Evolutionary conservation across 2,797 vertebrate genomes (phyloP).

Genomic region (Clarias laeviceps): DNA sequence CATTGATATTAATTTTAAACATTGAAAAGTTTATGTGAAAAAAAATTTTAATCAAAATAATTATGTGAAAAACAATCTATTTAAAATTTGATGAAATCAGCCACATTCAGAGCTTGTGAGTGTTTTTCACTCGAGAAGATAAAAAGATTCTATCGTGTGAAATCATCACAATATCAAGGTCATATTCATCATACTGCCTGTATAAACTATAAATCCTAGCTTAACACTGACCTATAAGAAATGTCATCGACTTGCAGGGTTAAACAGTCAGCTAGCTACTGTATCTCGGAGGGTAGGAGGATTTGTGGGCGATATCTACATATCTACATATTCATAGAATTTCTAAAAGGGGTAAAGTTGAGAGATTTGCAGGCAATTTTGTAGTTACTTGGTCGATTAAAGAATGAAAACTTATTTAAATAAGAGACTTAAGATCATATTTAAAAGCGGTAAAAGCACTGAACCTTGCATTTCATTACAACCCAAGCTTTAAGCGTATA

Average conservation of each 20-base stretch:
- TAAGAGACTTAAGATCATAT: not conserved
- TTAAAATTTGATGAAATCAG: not conserved
- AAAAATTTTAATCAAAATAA: not conserved
- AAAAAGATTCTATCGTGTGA: not conserved
- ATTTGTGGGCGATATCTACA: not conserved
- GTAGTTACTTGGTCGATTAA: not conserved
- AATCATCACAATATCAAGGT: not conserved
- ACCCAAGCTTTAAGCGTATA: not conserved
- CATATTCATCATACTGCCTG: not conserved
- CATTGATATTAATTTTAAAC: not conserved
- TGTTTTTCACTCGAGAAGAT: not conserved
- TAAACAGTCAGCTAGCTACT: not conserved
- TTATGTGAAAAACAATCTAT: not conserved
- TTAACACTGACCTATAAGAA: not conserved
- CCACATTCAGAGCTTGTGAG: not conserved
- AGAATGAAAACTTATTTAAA: not conserved
- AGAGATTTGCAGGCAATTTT: not conserved
- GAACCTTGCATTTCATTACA: not conserved
- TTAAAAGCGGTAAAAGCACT: not conserved
- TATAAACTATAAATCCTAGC: not conserved
- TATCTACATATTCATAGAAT: not conserved
- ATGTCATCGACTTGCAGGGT: not conserved
- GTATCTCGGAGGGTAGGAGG: not conserved
- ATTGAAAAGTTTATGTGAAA: not conserved
- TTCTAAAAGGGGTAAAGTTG: not conserved